Base-by-base conservation (phyloP, 2,888 invertebrate species). In the Lithophane leautieri region DNA sequence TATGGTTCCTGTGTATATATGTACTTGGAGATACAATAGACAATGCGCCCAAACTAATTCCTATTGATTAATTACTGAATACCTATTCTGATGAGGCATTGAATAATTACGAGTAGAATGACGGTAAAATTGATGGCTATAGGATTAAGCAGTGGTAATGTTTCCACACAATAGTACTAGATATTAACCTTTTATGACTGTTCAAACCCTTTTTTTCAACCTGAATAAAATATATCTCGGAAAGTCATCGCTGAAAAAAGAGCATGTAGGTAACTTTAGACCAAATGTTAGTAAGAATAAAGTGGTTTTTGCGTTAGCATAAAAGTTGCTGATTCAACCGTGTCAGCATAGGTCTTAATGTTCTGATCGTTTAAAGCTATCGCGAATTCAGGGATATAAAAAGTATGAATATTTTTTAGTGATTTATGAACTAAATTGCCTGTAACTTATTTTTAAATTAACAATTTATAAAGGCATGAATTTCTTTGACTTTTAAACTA, bases 261-360 rank as follows among this genome's bases (percentile, higher is more conserved):
- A 28, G 25, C 56, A 60, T 50, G 47, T 34, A 6, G 4, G 4
- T 67, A 50, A 72, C 76, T 75, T 73, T 65, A 34, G 73, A 79
- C 62, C 70, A 2, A 75, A 76, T 60, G 11, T 0, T 14, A 7
- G 40, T 44, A 4, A 28, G 52, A 42, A 63, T 86, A 79, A 71
- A 81, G 75, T 74, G 14, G n/a, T 44, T 75, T 88, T 83, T 86
- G 34, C 58, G 47, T 19, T 76, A 65, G 40, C 60, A 54, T 58
- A 25, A 74, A 68, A 72, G 44, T 70, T 68, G 88, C 83, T 74
- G 76, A 83, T 56, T 88, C 78, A 83, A 76, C 69, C 16, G 12
- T 69, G 88, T 81, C 76, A 83, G 74, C 74, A 19, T 58, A 74
- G 61, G 70, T 81, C 76, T 83, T 86, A 84, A 86, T 88, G 73